Base-by-base conservation (phyloP, 1,140 invertebrate species). In the Uloborus diversus region DNA sequence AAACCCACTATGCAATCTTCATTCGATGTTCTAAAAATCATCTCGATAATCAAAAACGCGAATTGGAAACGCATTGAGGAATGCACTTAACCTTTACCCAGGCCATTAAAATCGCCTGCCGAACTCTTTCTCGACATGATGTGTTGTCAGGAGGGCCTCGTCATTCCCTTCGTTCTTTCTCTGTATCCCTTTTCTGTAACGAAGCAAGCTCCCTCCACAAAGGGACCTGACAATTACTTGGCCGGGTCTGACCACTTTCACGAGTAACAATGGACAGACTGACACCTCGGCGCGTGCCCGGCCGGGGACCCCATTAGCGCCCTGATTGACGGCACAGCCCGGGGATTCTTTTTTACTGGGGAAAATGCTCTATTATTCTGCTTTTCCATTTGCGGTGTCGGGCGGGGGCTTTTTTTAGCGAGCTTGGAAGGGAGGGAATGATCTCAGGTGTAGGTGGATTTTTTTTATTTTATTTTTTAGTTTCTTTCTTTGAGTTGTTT, bases 231-330 rank as follows among this genome's bases (percentile, higher is more conserved):
- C 73, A 78, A 78, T 78, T 78, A 78, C 73, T 57, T 4, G 1
- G 23, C n/a, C 20, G 57, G 47, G 20, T 59, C 70, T 75, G 73
- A 66, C 73, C 73, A 78, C 70, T 75, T 75, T 75, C 23, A 64
- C 57, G 70, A 28, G 25, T 62, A 61, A 75, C 73, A 78, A 78
- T 78, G 61, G 73, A 53, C 66, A 35, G 30, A 35, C 37, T 78
- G 73, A 78, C 73, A 78, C 61, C 49, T 65, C 42, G 30, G 62
- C 61, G 73, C 73, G 73, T 78, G 61, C 47, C 49, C 71, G 61
- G 62, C 59, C 71, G n/a, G 56, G 71, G 71, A 75, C 71, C 61
- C 73, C 73, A 78, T 78, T 78, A 78, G 73, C 57, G 73, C 61
- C 42, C 61, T 78, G 61, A 65, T 53, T 78, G 61, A 65, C 61